These are phyloP conservation scores for Allophyes oxyacanthae DNA, from an alignment of 2,888 invertebrate genomes.

Conservation along the genomic window DNA sequence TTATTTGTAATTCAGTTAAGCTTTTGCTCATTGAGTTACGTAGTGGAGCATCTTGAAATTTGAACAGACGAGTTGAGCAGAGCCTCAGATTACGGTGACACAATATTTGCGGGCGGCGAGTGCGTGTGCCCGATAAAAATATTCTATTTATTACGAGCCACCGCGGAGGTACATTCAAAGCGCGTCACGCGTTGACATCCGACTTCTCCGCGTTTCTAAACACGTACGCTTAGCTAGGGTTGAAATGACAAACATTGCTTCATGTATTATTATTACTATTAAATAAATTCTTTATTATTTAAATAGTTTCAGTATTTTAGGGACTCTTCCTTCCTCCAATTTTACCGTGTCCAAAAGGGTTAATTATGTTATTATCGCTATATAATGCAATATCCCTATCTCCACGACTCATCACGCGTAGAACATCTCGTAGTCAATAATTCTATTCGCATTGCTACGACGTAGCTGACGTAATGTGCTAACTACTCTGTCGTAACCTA, in stretches of 20 bases:
- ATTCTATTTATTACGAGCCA: conserved; percentile 86
- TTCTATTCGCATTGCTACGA: no score
- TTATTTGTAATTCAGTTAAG: conserved; percentile 42
- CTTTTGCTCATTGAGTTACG: conserved; percentile 50
- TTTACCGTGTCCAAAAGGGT: no score
- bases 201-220: conserved; percentile 76
- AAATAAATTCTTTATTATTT: no score
- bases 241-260: conserved; percentile 43
- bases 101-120: conserved; percentile 83
- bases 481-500: no score
- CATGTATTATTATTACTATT: no score
- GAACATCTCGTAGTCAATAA: no score
- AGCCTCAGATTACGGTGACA: conserved; percentile 69
- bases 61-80: conserved; percentile 45
- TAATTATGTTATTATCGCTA: no score
- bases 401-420: no score
- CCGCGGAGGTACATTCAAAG: conserved; percentile 79
- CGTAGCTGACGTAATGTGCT: no score
- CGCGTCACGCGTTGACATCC: conserved; percentile 85
- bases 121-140: conserved; percentile 86
- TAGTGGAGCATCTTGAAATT: conserved; percentile 51
- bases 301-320: no score
- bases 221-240: conserved; percentile 64
- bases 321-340: no score
- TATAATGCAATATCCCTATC: no score